Evolutionary conservation across 2,888 invertebrate species (phyloP).

Genomic region (Linnaemya vulpina): DNA sequence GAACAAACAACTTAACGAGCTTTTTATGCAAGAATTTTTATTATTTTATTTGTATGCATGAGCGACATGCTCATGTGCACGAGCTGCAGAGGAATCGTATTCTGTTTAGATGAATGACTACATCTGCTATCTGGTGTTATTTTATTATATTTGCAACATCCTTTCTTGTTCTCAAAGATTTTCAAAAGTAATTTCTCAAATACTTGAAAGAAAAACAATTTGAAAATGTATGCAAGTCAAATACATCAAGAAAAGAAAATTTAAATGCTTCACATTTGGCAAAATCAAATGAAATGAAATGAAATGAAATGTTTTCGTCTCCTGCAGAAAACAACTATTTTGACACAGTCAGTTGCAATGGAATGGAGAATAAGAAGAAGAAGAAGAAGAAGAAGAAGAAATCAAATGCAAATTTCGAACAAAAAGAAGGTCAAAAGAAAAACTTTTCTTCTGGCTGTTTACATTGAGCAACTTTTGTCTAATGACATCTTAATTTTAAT

Average conservation of each 20-base stretch:
- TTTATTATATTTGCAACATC: constrained; percentile 3
- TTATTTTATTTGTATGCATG: background rate
- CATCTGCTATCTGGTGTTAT: constrained; percentile 8
- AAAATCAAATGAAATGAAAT: constrained; percentile 56
- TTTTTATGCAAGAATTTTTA: background rate
- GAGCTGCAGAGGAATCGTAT: background rate
- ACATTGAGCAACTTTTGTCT: constrained; percentile 24
- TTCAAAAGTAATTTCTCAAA: constrained; percentile 65
- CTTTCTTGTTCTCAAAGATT: constrained; percentile 47
- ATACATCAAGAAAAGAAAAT: constrained; percentile 58
- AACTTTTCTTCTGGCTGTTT: constrained; percentile 14
- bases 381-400: background rate
- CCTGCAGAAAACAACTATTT: background rate
- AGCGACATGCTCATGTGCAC: background rate
- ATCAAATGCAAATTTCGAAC: constrained; percentile 36
- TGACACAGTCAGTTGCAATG: constrained; percentile 25
- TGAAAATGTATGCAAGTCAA: constrained; percentile 65
- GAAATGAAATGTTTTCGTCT: constrained; percentile 50
- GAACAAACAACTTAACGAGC: constrained; percentile 13
- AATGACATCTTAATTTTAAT: constrained; percentile 53
- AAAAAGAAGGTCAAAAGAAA: constrained; percentile 40
- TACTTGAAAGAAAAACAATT: constrained; percentile 62
- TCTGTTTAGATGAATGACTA: constrained; percentile 2
- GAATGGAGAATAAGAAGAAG: background rate
- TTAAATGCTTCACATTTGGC: constrained; percentile 65